Evolutionary conservation across 2,797 vertebrate species (phyloP), one percentile per base, ranked within the genome.

Genomic region (Menidia menidia): DNA sequence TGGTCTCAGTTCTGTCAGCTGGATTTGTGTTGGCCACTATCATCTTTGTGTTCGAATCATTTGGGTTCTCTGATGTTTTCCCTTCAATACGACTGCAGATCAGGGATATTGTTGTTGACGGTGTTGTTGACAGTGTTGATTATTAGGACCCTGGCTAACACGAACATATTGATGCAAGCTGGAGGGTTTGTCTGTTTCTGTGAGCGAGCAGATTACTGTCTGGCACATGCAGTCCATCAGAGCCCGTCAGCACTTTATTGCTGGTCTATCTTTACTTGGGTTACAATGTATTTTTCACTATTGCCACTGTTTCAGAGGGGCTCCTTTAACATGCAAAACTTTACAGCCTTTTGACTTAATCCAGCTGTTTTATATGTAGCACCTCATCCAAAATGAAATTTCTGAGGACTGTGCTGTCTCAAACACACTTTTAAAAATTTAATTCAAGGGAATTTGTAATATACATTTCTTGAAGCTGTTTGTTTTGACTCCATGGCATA

Each of bases 141-240:
- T 79, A 80, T 77, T 61, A 30, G 47, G 61, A 53, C 64, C 55
- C 42, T 19, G 18, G 64, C 81, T 73, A 70, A 64, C 73, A 61
- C 67, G 44, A 69, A 73, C 68, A 74, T 76, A 81, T 64, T 78
- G 70, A 72, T 70, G 63, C n/a, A 68, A 45, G 68, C 73, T 60
- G 60, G 31, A 70, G 25, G 45, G 57, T 60, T 71, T 66, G 78
- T 78, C 63, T 69, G 56, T 78, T 66, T 81, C 66, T 42, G 32
- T 33, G 31, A 57, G 39, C 61, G 63, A 76, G 73, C 68, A 32
- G 32, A 52, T 72, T 54, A 56, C 71, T 30, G 51, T 67, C 68
- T 69, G 64, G 74, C 69, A 55, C 60, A 58, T 10, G 58, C 51
- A 12, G 67, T n/a, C 32, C 53, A 55, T 77, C 71, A 31, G 59